Evolutionary conservation across 2,888 invertebrate genomes (phyloP), one percentile per base, ranked within the genome.

Genomic region (Ametastegia equiseti): DNA sequence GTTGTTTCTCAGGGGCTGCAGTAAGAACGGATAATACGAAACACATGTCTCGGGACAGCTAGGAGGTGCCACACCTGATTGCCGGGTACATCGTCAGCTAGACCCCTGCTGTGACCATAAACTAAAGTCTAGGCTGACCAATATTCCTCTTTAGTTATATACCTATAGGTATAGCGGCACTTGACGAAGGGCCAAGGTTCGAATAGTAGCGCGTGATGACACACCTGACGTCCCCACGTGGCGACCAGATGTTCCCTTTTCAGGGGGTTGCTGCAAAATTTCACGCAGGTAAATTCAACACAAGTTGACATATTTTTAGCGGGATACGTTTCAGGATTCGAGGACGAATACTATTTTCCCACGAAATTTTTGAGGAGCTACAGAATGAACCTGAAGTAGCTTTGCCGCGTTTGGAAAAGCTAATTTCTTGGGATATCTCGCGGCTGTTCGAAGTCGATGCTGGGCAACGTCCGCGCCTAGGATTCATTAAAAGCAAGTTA

Each of bases 401-500:
- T n/a, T n/a, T 2, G 23, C n/a, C n/a, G 6, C 30, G n/a, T 60
- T 63, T 33, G 11, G 42, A 42, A 42, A 60, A 81, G 79, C 79
- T 81, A 81, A 81, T 81, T 81, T 81, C 65, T 69, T 67, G 33
- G 65, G 60, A 78, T n/a, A n/a, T 78, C 63, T 67, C 67, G 23
- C 36, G 11, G 42, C 77, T 50, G 47, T 81, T 78, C n/a, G 73
- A 78, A 78, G 60, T 78, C 81, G 42, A 42, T 50, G 63, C 63
- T 36, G 13, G 57, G 33, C 71, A 33, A 63, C 85, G 84, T 85
- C 84, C 86, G 85, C 84, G 85, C 83, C 85, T 86, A 82, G 84
- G 83, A 87, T 87, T 87, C 86, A 85, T 88, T 88, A 87, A 87
- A 87, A 86, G 80, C 85, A 82, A 86, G 86, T 86, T 87, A 86